Percentiles rank a stretch among this genome's conserved stretches.
These are phyloP conservation scores for Gambusia holbrooki DNA, from an alignment of 2,113 vertebrate genomes.

Conservation along the genomic window DNA sequence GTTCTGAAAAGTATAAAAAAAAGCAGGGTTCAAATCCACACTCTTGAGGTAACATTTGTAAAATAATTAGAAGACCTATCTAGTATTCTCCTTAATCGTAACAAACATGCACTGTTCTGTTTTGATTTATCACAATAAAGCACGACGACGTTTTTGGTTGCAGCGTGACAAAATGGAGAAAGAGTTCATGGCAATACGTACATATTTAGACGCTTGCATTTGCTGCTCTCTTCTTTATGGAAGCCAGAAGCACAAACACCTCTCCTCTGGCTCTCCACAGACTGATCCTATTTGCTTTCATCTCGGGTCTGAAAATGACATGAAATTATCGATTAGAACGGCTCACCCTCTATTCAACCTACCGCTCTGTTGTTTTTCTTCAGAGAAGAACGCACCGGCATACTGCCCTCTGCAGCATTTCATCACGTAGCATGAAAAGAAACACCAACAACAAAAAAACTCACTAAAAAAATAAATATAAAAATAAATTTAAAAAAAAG, in stretches of 20 bases:
- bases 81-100: too few species aligned
- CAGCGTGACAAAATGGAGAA: neutral
- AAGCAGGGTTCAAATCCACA: neutral
- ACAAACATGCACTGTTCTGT: neutral
- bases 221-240: neutral
- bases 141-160: neutral
- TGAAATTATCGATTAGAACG: neutral
- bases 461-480: too few species aligned
- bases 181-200: neutral
- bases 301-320: neutral
- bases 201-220: neutral
- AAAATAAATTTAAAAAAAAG: too few species aligned
- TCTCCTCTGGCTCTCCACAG: neutral
- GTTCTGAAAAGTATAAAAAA: neutral
- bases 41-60: neutral
- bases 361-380: neutral
- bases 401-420: neutral
- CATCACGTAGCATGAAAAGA: neutral
- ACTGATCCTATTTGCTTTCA: neutral
- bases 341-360: neutral
- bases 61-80: neutral
- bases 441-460: neutral
- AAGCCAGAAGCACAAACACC: neutral
- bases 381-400: neutral
- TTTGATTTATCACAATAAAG: neutral